phyloP scores from a whole-genome alignment of 2,113 vertebrate species.

The Bujurquina vittata region DNA sequence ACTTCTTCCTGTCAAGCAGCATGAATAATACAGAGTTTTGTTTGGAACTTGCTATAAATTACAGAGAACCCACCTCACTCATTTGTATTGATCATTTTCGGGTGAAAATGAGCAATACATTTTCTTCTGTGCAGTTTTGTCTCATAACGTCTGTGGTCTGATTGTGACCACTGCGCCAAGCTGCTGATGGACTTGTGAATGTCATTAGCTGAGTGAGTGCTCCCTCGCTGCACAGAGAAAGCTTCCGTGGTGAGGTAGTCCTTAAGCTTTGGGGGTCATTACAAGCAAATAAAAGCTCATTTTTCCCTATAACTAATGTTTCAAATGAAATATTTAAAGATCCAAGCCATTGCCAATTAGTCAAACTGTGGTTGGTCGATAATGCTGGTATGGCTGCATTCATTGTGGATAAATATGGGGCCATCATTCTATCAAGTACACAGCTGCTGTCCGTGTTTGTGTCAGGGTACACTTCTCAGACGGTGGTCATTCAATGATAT shows the following conservation, averaged over 20 bases:
- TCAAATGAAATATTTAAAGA: constrained; percentile 68
- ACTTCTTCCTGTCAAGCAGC: neutral
- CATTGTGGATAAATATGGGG: constrained; percentile 20
- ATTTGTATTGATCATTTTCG: neutral
- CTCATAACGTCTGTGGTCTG: constrained; percentile 26
- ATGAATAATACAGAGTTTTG: constrained; percentile 9
- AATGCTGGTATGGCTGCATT: constrained; percentile 23
- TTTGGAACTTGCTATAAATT: constrained; percentile 18
- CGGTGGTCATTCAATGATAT: neutral
- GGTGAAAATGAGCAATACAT: constrained; percentile 22
- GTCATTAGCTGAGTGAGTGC: constrained; percentile 49
- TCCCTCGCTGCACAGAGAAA: constrained; percentile 29
- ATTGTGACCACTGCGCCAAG: constrained; percentile 26
- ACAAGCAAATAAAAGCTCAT: constrained; percentile 41
- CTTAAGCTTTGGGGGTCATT: constrained; percentile 49
- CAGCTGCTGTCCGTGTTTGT: constrained; percentile 2
- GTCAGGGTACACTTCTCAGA: neutral
- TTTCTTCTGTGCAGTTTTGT: constrained; percentile 3
- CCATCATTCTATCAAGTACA: neutral
- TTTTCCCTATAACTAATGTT: constrained; percentile 55
- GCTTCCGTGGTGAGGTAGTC: constrained; percentile 10
- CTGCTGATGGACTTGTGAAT: constrained; percentile 57
- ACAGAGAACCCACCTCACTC: neutral
- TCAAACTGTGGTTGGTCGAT: constrained; percentile 43
- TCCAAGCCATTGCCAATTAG: constrained; percentile 53